Evolutionary conservation across 2,797 vertebrate species (phyloP).

Genomic region (Atherinosoma microstoma): DNA sequence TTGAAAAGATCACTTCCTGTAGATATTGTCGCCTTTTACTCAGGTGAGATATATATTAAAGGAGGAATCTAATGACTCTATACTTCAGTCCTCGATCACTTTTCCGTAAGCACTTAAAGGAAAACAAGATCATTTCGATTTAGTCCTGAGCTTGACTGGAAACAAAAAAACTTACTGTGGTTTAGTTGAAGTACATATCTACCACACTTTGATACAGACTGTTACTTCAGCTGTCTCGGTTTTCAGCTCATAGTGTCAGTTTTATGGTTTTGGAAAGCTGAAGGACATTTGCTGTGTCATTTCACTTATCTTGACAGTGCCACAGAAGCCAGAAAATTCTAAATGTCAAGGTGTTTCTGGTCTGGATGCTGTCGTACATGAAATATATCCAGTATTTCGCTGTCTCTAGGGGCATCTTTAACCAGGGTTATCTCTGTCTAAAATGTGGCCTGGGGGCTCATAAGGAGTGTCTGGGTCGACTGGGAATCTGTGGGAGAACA

Average conservation of each 20-base stretch:
- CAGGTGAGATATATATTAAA: slow-evolving; percentile 80
- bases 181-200: slow-evolving; percentile 21
- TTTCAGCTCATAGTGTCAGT: slow-evolving; percentile 14
- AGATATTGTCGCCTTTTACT: slow-evolving; percentile 91
- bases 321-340: slow-evolving; percentile 42
- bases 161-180: not conserved
- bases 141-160: not conserved
- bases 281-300: slow-evolving; percentile 43
- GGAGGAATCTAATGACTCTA: slow-evolving; percentile 31
- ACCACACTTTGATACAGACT: not conserved
- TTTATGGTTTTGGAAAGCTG: slow-evolving; percentile 37
- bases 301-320: slow-evolving; percentile 39
- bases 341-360: slow-evolving; percentile 61
- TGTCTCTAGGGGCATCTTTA: slow-evolving; percentile 91
- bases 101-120: slow-evolving; percentile 10
- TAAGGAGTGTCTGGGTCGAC: slow-evolving; percentile 93
- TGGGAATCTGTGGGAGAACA: slow-evolving; percentile 85
- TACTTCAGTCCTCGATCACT: slow-evolving; percentile 13
- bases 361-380: slow-evolving; percentile 29
- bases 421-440: slow-evolving; percentile 93
- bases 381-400: slow-evolving; percentile 50
- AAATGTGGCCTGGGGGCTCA: slow-evolving; percentile 93
- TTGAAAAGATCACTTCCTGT: slow-evolving; percentile 89
- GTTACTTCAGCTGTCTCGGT: slow-evolving; percentile 4
- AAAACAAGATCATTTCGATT: not conserved